phyloP scores from a whole-genome alignment of 2,113 vertebrate genomes.

The Speoplatyrhinus poulsoni region DNA sequence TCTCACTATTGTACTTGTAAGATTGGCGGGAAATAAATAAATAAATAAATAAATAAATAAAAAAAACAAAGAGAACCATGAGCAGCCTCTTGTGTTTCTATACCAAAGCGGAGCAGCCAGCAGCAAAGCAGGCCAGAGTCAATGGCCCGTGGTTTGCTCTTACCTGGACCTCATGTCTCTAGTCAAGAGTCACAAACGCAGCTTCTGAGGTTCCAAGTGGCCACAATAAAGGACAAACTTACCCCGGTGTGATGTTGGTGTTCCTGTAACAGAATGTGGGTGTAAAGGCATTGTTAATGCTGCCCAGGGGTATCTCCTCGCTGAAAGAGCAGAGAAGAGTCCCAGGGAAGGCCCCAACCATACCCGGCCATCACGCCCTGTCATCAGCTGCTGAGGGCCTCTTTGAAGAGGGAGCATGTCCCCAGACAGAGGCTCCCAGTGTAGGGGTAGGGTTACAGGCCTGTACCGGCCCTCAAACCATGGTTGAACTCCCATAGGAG shows the following conservation, averaged over 20 bases:
- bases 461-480: constrained; percentile 46
- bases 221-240: constrained; percentile 43
- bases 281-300: constrained; percentile 65
- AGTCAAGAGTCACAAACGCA: constrained; percentile 17
- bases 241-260: constrained; percentile 33
- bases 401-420: constrained; percentile 72
- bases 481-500: constrained; percentile 32
- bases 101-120: constrained; percentile 16
- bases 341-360: constrained; percentile 45
- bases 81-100: constrained; percentile 17
- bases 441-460: constrained; percentile 70
- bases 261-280: constrained; percentile 48
- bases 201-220: constrained; percentile 10
- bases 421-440: constrained; percentile 51
- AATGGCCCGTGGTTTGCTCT: constrained; percentile 12
- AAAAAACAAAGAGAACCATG: not conserved
- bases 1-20: constrained; percentile 34
- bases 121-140: constrained; percentile 15
- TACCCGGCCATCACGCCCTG: constrained; percentile 66
- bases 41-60: not conserved
- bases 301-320: constrained; percentile 62
- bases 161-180: constrained; percentile 11
- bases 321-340: constrained; percentile 56
- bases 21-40: constrained; percentile 1
- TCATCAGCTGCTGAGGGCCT: constrained; percentile 74